A percentile compares a stretch with the other conserved stretches of the same genome.
phyloP scores from a whole-genome alignment of 2,797 vertebrate species.

The Xyrichtys novacula region DNA sequence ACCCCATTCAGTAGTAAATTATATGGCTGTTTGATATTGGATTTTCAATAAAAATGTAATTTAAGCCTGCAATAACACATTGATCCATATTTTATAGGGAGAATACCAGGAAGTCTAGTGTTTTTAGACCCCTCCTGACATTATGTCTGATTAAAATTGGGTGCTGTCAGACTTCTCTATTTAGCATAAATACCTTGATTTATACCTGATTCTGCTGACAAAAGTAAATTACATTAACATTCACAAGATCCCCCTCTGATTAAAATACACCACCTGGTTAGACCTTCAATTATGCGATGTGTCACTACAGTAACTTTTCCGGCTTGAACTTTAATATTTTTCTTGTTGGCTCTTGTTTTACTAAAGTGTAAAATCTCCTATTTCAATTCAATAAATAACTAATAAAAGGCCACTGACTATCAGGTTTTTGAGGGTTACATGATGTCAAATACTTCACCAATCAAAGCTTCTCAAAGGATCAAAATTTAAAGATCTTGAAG shows the following conservation, averaged over 20 bases:
- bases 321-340: constrained; percentile 23
- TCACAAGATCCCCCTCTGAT: constrained; percentile 27
- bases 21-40: not conserved
- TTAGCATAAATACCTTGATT: constrained; percentile 36
- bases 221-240: constrained; percentile 42
- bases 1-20: not conserved
- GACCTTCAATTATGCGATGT: constrained; percentile 35
- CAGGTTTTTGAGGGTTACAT: constrained; percentile 33
- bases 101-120: not conserved
- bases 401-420: constrained; percentile 14
- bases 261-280: constrained; percentile 21
- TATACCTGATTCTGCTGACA: constrained; percentile 26
- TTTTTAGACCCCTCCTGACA: constrained; percentile 1
- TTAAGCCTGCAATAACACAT: not conserved
- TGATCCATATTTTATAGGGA: not conserved
- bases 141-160: constrained; percentile 32
- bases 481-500: too few relatives aligned
- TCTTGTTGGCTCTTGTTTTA: constrained; percentile 6
- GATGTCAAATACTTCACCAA: constrained; percentile 11
- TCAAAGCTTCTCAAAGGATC: too few relatives aligned
- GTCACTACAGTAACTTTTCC: constrained; percentile 16
- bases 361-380: constrained; percentile 8
- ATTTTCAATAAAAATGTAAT: constrained; percentile 13
- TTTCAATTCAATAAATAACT: constrained; percentile 19
- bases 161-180: constrained; percentile 14